Conservation (phyloP, 2,888 invertebrate species). For the Salticus scenicus region DNA sequence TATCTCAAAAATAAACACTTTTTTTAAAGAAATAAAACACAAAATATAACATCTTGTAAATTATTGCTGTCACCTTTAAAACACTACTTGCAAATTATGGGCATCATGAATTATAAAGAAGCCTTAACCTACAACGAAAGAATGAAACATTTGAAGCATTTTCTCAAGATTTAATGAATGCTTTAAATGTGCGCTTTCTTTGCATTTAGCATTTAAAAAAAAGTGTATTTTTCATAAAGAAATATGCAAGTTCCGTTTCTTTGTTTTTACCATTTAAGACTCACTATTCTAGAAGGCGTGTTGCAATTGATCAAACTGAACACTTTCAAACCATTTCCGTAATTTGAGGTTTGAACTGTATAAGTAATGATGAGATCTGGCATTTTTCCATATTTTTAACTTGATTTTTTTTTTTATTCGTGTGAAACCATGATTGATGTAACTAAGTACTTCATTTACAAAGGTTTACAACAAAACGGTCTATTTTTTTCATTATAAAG, state of each 20-base stretch:
- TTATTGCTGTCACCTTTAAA: no score
- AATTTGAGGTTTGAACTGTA: constrained; percentile 43
- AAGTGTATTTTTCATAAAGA: not conserved
- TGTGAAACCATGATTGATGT: not conserved
- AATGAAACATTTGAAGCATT: not conserved
- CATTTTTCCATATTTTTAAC: constrained; percentile 25
- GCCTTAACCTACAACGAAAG: not conserved
- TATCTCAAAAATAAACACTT: no score
- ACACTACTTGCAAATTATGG: not conserved
- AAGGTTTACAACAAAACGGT: not conserved
- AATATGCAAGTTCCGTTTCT: constrained; percentile 50
- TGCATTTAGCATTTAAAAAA: constrained; percentile 5
- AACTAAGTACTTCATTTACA: not conserved
- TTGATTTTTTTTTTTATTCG: not conserved
- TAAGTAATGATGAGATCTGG: constrained; percentile 44
- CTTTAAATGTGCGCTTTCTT: not conserved
- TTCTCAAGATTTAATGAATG: not conserved
- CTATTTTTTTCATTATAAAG: not conserved
- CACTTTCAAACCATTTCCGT: constrained; percentile 39
- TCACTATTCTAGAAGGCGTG: constrained; percentile 18
- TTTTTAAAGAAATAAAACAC: no score
- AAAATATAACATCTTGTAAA: no score
- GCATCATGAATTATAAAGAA: not conserved
- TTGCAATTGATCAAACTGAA: constrained; percentile 33
- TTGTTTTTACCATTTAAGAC: constrained; percentile 35